These are phyloP conservation scores for Sebastes glaucus DNA, from an alignment of 2,797 vertebrate genomes.

Conservation along the genomic window DNA sequence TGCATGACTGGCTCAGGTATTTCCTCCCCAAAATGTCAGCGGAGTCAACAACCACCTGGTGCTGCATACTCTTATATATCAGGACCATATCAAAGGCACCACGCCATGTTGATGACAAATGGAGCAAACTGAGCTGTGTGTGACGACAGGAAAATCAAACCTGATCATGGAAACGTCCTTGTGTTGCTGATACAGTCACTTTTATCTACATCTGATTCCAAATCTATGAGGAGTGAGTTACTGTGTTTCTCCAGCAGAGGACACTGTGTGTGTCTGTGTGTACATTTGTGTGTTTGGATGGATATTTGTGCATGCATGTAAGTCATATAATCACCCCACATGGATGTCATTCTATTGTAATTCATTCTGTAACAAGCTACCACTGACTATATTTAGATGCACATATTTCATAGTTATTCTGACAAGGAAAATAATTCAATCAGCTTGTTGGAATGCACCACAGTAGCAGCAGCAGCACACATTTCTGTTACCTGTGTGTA, in stretches of 20 bases:
- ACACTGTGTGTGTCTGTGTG: slow-evolving; percentile 2
- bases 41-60: slow-evolving; percentile 20
- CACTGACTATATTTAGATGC: neutral
- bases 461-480: neutral
- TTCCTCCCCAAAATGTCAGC: slow-evolving; percentile 29
- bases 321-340: slow-evolving; percentile 19
- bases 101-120: neutral
- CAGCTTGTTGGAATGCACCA: neutral
- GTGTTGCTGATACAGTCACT: neutral
- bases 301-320: slow-evolving; percentile 2
- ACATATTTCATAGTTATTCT: neutral
- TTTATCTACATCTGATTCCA: slow-evolving; percentile 1
- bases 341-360: neutral
- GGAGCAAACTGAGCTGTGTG: neutral
- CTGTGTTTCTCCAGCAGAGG: slow-evolving; percentile 49
- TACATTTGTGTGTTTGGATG: neutral
- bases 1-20: slow-evolving; percentile 39
- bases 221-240: neutral
- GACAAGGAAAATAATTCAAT: neutral
- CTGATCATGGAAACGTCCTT: neutral
- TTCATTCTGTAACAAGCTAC: neutral
- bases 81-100: neutral
- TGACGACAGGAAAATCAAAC: neutral
- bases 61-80: neutral
- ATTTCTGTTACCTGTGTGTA: neutral